phyloP scores from a whole-genome alignment of 2,888 invertebrate species.

The Rapana venosa region DNA sequence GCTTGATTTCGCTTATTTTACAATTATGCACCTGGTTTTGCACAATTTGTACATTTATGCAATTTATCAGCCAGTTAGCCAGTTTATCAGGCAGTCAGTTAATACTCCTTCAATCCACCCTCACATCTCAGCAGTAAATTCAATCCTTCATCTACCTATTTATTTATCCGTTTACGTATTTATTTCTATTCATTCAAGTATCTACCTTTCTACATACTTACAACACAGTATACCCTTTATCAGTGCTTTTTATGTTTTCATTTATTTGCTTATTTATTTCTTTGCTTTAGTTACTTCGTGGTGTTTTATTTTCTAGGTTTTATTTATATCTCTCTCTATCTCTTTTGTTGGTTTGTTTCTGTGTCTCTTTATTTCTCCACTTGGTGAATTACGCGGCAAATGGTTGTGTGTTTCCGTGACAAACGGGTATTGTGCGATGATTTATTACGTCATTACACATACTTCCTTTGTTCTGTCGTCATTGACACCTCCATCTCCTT shows the following conservation, averaged over 20 bases:
- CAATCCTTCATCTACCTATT: too few relatives aligned
- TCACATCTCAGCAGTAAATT: background rate
- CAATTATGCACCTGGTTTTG: too few relatives aligned
- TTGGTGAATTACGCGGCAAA: background rate
- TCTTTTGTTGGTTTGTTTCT: background rate
- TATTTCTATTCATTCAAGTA: background rate
- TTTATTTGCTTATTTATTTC: background rate
- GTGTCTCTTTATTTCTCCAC: background rate
- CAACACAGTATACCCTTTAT: background rate
- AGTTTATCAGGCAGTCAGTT: too few relatives aligned
- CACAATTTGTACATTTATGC: too few relatives aligned
- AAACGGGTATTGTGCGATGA: too few relatives aligned
- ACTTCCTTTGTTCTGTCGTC: background rate
- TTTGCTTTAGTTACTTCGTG: background rate
- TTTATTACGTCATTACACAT: too few relatives aligned
- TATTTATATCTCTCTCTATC: background rate
- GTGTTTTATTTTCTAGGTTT: background rate
- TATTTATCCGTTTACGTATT: background rate
- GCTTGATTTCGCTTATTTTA: too few relatives aligned
- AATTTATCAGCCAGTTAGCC: too few relatives aligned
- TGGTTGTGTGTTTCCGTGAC: too few relatives aligned
- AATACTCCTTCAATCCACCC: too few relatives aligned
- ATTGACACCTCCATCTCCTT: background rate
- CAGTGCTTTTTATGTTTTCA: too few relatives aligned
- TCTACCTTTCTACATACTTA: background rate